phyloP scores from a whole-genome alignment of 2,888 invertebrate genomes.

The Thalpophila matura region DNA sequence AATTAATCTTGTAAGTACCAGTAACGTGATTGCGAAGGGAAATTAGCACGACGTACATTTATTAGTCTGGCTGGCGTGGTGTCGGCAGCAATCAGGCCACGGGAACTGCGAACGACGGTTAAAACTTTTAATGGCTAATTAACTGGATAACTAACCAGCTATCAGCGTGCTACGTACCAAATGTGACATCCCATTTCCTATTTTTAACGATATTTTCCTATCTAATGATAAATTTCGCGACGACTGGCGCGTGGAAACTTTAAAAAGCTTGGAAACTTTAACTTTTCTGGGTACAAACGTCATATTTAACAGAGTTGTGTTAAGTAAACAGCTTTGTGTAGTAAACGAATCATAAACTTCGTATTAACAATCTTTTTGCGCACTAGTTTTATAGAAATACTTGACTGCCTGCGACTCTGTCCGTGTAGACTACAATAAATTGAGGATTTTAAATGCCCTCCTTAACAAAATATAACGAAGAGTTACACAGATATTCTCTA shows the following conservation, averaged over 20 bases:
- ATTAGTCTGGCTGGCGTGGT: constrained; percentile 22
- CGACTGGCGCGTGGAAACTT: constrained; percentile 17
- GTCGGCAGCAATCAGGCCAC: constrained; percentile 46
- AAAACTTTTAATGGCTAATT: constrained; percentile 81
- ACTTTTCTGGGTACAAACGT: neutral
- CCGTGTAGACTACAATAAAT: too few relatives aligned
- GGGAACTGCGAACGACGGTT: constrained; percentile 58
- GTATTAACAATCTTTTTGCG: too few relatives aligned
- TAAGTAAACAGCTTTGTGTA: neutral
- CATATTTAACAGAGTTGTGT: constrained; percentile 8
- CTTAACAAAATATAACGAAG: too few relatives aligned
- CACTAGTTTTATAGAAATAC: too few relatives aligned
- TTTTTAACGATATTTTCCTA: constrained; percentile 64
- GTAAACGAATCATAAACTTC: neutral
- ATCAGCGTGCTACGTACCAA: constrained; percentile 56
- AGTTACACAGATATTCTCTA: too few relatives aligned
- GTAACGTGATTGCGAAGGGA: constrained; percentile 35
- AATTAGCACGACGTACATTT: constrained; percentile 42
- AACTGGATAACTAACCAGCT: constrained; percentile 67
- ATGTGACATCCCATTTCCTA: constrained; percentile 68
- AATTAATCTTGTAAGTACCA: constrained; percentile 23
- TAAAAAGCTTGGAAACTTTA: constrained; percentile 13
- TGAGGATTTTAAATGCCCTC: too few relatives aligned
- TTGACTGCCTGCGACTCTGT: too few relatives aligned
- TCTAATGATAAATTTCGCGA: constrained; percentile 35